Percentiles rank a stretch among this genome's conserved stretches.
These are phyloP conservation scores for Telenomus remus DNA, from an alignment of 1,140 invertebrate genomes.

Conservation along the genomic window DNA sequence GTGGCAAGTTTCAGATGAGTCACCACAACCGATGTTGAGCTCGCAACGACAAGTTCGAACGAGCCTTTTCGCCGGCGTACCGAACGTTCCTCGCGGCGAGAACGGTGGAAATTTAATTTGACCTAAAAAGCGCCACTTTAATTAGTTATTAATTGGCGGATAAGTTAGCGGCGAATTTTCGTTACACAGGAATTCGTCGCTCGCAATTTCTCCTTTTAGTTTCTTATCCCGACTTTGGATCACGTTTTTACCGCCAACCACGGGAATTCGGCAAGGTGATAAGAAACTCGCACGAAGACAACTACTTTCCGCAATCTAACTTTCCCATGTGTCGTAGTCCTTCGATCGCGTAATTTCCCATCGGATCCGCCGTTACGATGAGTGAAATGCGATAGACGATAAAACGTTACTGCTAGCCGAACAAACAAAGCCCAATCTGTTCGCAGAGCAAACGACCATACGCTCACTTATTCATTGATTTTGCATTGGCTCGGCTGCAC, in stretches of 20 bases:
- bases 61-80: constrained; percentile 49
- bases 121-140: constrained; percentile 70
- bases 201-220: constrained; percentile 35
- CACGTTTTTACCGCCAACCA: constrained; percentile 16
- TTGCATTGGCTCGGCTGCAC: constrained; percentile 42
- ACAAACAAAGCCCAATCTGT: constrained; percentile 37
- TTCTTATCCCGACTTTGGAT: constrained; percentile 14
- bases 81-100: constrained; percentile 44
- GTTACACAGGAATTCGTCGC: constrained; percentile 27
- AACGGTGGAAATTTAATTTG: constrained; percentile 67
- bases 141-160: constrained; percentile 75
- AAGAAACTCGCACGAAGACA: constrained; percentile 56
- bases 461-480: constrained; percentile 50
- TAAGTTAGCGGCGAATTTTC: constrained; percentile 73
- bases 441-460: constrained; percentile 8
- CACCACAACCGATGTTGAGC: constrained; percentile 39
- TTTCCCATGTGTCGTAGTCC: constrained; percentile 59
- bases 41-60: constrained; percentile 51
- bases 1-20: constrained; percentile 50
- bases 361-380: constrained; percentile 22
- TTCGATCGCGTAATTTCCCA: constrained; percentile 9
- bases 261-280: constrained; percentile 33
- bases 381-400: constrained; percentile 37
- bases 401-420: constrained; percentile 31
- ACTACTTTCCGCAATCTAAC: constrained; percentile 67